phyloP scores from a whole-genome alignment of 1,140 invertebrate species.

The Meloidogyne chitwoodi region DNA sequence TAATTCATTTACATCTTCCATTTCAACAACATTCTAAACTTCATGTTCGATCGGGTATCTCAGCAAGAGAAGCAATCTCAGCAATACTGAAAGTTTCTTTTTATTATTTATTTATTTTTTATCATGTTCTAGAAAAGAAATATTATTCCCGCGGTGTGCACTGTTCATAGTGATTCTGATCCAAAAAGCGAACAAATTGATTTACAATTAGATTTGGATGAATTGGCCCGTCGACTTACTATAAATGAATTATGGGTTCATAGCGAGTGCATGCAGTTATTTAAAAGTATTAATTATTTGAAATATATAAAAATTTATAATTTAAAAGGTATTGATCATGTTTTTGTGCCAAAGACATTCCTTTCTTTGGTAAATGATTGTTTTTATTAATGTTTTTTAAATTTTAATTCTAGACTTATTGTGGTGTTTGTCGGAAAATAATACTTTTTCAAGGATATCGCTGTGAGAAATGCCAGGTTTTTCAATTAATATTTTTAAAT shows the following conservation, averaged over 20 bases:
- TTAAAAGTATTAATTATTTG: conserved; percentile 30
- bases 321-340: conserved; percentile 22
- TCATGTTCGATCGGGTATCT: conserved; percentile 36
- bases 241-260: conserved; percentile 42
- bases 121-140: conserved; percentile 36
- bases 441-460: conserved; percentile 40
- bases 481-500: background rate
- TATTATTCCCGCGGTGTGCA: conserved; percentile 45
- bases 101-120: background rate
- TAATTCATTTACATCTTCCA: conserved; percentile 44
- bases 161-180: conserved; percentile 40
- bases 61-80: conserved; percentile 44
- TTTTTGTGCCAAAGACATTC: conserved; percentile 48
- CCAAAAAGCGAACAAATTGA: conserved; percentile 46
- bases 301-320: background rate
- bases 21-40: conserved; percentile 47
- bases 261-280: conserved; percentile 37
- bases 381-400: background rate
- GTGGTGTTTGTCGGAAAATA: conserved; percentile 42
- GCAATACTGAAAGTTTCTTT: conserved; percentile 28
- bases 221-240: conserved; percentile 22
- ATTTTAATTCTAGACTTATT: conserved; percentile 28
- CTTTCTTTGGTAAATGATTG: conserved; percentile 17
- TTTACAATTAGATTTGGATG: conserved; percentile 36
- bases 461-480: conserved; percentile 28